Evolutionary conservation across 1,140 invertebrate species (phyloP).

Genomic region (Sinella curviseta): DNA sequence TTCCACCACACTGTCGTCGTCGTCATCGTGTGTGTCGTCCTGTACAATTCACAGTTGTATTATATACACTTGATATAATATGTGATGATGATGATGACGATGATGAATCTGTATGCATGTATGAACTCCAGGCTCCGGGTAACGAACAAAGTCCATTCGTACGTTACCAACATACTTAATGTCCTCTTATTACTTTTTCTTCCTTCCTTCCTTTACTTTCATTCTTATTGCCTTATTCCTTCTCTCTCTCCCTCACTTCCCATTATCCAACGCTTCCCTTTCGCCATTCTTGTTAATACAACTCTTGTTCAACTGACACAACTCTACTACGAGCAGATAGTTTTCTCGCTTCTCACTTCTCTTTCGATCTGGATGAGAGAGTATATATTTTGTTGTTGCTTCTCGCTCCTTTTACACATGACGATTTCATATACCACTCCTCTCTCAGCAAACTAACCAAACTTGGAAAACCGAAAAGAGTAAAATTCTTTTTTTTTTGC

Average conservation of each 20-base stretch:
- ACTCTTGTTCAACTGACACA: too few relatives aligned
- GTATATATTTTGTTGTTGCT: too few relatives aligned
- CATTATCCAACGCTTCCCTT: neutral
- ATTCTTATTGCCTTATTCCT: neutral
- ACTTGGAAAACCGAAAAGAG: too few relatives aligned
- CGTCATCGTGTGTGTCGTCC: neutral
- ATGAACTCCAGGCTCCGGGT: constrained; percentile 6
- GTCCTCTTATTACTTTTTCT: constrained; percentile 10
- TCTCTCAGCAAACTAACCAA: too few relatives aligned
- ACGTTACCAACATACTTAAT: constrained; percentile 15
- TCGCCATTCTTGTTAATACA: neutral
- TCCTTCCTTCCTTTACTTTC: constrained; percentile 10
- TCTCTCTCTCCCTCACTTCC: neutral
- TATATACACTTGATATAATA: too few relatives aligned
- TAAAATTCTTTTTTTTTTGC: too few relatives aligned
- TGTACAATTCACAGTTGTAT: neutral
- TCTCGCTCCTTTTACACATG: too few relatives aligned
- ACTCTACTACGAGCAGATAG: too few relatives aligned
- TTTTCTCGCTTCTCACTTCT: too few relatives aligned
- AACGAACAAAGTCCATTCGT: constrained; percentile 14
- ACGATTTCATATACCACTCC: too few relatives aligned
- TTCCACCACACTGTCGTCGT: too few relatives aligned
- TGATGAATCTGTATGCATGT: constrained; percentile 14
- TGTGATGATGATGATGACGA: constrained; percentile 16
- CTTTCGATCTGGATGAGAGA: too few relatives aligned